Conservation (phyloP, 1,140 invertebrate genomes). For the Solen grandis region DNA sequence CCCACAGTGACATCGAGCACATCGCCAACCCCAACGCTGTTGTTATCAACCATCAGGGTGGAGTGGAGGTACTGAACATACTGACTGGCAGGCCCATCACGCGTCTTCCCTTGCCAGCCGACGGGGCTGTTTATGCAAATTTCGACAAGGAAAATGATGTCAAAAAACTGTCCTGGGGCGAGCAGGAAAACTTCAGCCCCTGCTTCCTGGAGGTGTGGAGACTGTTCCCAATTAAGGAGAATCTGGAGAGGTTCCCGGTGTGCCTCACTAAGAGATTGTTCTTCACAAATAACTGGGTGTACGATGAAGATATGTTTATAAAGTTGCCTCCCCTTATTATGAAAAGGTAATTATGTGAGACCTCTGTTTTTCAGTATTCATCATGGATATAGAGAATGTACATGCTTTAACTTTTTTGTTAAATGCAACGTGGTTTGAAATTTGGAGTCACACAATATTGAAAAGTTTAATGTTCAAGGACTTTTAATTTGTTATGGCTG, state of each 20-base stretch:
- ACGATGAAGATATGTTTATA: slow-evolving; percentile 74
- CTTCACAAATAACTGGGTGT: slow-evolving; percentile 72
- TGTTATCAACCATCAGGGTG: slow-evolving; percentile 71
- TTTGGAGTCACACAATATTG: too few species aligned
- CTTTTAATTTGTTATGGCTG: too few species aligned
- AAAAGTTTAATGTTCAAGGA: too few species aligned
- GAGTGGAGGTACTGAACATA: slow-evolving; percentile 74
- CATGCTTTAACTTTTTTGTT: too few species aligned
- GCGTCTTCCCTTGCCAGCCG: slow-evolving; percentile 62
- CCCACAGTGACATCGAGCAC: slow-evolving; percentile 73
- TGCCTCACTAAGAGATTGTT: slow-evolving; percentile 71
- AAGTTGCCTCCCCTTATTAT: slow-evolving; percentile 71
- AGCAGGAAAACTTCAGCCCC: slow-evolving; percentile 64
- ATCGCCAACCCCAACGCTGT: slow-evolving; percentile 71
- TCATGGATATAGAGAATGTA: background rate
- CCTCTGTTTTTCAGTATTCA: background rate
- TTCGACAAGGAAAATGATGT: slow-evolving; percentile 70
- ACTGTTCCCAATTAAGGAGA: slow-evolving; percentile 69
- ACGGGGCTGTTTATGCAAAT: slow-evolving; percentile 67
- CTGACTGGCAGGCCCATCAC: slow-evolving; percentile 74
- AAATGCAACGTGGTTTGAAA: too few species aligned
- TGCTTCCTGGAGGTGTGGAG: slow-evolving; percentile 75
- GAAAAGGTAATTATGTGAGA: slow-evolving; percentile 62
- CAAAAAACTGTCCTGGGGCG: slow-evolving; percentile 70
- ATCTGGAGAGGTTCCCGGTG: slow-evolving; percentile 67